These are phyloP conservation scores for Eurois occulta DNA, from an alignment of 2,888 invertebrate genomes.

Conservation along the genomic window DNA sequence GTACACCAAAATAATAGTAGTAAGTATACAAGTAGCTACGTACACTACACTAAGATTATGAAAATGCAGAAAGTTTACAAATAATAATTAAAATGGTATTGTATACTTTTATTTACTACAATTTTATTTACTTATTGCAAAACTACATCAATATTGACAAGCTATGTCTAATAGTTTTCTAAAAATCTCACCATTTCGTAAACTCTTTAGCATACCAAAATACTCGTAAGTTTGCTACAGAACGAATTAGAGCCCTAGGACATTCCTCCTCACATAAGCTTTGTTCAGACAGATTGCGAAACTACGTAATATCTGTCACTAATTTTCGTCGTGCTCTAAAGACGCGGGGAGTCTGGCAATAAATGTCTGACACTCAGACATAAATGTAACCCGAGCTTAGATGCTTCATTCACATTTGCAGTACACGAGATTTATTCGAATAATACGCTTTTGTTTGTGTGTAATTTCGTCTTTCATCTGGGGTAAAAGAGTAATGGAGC, in stretches of 20 bases:
- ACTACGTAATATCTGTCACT: conserved; percentile 50
- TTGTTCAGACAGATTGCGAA: conserved; percentile 25
- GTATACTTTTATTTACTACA: background rate
- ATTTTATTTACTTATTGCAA: background rate
- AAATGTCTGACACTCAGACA: conserved; percentile 57
- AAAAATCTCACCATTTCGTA: background rate
- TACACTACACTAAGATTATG: background rate
- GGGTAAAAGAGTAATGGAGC: conserved; percentile 6
- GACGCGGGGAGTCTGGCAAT: conserved; percentile 53
- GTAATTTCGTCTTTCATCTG: conserved; percentile 20
- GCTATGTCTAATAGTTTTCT: background rate
- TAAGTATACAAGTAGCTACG: background rate
- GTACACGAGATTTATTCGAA: conserved; percentile 13
- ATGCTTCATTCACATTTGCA: conserved; percentile 30
- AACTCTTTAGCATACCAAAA: background rate
- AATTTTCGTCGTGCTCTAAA: conserved; percentile 50
- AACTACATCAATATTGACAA: background rate
- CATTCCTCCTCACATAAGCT: conserved; percentile 11
- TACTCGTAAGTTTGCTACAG: background rate
- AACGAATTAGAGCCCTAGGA: background rate
- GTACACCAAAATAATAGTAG: background rate
- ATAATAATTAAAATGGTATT: background rate
- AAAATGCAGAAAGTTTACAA: background rate
- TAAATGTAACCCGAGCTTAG: conserved; percentile 41
- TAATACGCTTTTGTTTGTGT: conserved; percentile 22